Evolutionary conservation across 2,888 invertebrate species (phyloP).

Genomic region (Hybos culiciformis): DNA sequence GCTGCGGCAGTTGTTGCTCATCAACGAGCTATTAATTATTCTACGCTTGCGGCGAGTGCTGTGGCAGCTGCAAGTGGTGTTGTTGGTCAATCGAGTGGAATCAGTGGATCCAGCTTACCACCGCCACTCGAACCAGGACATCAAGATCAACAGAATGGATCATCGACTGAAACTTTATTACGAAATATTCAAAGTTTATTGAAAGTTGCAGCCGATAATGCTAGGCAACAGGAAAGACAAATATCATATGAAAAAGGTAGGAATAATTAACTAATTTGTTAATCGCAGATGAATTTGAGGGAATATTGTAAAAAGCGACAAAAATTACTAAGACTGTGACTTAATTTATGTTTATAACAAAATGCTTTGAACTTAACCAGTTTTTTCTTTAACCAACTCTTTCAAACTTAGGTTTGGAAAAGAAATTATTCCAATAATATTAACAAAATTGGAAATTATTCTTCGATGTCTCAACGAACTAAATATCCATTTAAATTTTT

Average conservation of each 20-base stretch:
- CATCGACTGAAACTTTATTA: slow-evolving; percentile 85
- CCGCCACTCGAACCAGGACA: slow-evolving; percentile 30
- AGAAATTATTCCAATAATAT: too few species aligned
- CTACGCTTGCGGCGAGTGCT: slow-evolving; percentile 53
- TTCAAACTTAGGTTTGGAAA: too few species aligned
- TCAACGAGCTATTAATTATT: slow-evolving; percentile 66
- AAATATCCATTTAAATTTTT: too few species aligned
- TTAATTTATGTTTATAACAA: not conserved
- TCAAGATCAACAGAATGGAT: slow-evolving; percentile 46
- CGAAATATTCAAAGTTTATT: slow-evolving; percentile 91
- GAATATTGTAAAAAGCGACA: not conserved
- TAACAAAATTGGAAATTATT: too few species aligned
- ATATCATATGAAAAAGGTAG: slow-evolving; percentile 94
- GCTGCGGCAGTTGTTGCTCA: slow-evolving; percentile 30
- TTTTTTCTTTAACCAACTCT: too few species aligned
- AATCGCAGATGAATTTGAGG: not conserved
- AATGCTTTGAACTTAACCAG: too few species aligned
- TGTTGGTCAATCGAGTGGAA: slow-evolving; percentile 21
- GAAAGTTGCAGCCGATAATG: slow-evolving; percentile 95
- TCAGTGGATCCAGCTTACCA: slow-evolving; percentile 26
- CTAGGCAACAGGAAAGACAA: slow-evolving; percentile 89
- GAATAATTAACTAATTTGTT: slow-evolving; percentile 16
- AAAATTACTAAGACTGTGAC: not conserved
- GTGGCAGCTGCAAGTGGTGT: slow-evolving; percentile 26
- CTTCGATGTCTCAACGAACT: too few species aligned